Percentiles rank a stretch among this genome's conserved stretches.
Conservation (phyloP, 2,797 vertebrate genomes). For the Synanceia verrucosa region DNA sequence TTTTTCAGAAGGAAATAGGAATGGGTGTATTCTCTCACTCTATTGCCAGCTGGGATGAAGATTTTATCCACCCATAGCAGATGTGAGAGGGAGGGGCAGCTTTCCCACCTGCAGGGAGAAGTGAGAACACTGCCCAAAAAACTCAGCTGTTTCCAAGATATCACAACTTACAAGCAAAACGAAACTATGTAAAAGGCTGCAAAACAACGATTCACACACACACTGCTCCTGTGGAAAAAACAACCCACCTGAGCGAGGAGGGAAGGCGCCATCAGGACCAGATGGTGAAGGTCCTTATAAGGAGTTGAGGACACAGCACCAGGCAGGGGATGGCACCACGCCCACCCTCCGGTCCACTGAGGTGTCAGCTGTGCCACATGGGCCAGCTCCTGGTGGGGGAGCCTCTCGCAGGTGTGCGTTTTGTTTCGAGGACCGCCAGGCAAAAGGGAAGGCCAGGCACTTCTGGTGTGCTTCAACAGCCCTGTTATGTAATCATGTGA, state of each 20-base stretch:
- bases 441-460: slow-evolving; percentile 44
- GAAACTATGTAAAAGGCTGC: background rate
- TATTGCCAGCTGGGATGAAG: slow-evolving; percentile 37
- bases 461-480: slow-evolving; percentile 48
- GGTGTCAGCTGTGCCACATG: slow-evolving; percentile 78
- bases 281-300: slow-evolving; percentile 80
- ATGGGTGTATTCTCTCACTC: slow-evolving; percentile 27
- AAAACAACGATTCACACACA: slow-evolving; percentile 13
- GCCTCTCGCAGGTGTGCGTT: slow-evolving; percentile 67
- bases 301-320: slow-evolving; percentile 59
- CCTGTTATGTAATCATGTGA: slow-evolving; percentile 76
- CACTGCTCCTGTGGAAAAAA: slow-evolving; percentile 59
- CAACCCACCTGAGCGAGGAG: slow-evolving; percentile 60
- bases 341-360: slow-evolving; percentile 71
- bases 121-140: slow-evolving; percentile 43
- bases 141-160: slow-evolving; percentile 43
- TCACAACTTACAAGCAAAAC: slow-evolving; percentile 1
- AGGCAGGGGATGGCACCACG: slow-evolving; percentile 66
- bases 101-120: slow-evolving; percentile 58
- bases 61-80: slow-evolving; percentile 70
- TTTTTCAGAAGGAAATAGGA: slow-evolving; percentile 28
- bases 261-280: slow-evolving; percentile 70
- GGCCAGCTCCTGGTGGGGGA: slow-evolving; percentile 67
- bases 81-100: slow-evolving; percentile 61
- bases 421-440: slow-evolving; percentile 30